Evolutionary conservation across 2,797 vertebrate species (phyloP).

Genomic region (Sebastes dallii): DNA sequence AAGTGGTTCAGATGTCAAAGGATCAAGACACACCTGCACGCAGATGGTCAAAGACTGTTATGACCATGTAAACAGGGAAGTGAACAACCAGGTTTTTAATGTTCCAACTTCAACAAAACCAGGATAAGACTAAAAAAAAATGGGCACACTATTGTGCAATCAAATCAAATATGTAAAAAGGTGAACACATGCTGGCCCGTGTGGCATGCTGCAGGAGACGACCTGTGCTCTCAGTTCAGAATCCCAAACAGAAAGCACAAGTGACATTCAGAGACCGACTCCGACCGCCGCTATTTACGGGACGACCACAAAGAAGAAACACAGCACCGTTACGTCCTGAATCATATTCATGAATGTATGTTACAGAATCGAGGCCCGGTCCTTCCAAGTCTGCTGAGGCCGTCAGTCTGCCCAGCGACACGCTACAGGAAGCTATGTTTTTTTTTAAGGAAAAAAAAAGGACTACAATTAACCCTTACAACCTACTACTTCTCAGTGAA

Average conservation of each 20-base stretch:
- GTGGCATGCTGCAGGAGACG: background rate
- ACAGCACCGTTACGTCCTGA: background rate
- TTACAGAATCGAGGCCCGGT: constrained; percentile 7
- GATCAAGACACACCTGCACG: background rate
- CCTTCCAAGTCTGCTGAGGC: constrained; percentile 28
- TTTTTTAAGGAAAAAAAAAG: constrained; percentile 2
- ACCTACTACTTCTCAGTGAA: constrained; percentile 38
- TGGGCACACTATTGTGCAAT: background rate
- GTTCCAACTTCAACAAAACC: background rate
- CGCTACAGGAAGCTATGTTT: constrained; percentile 48
- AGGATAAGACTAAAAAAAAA: background rate
- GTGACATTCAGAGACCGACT: background rate
- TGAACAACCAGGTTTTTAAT: background rate
- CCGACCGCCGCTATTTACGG: background rate
- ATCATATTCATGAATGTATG: constrained; percentile 9
- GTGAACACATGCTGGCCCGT: constrained; percentile 2
- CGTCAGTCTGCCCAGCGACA: constrained; percentile 30
- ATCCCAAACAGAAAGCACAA: constrained; percentile 26
- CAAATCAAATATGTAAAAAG: background rate
- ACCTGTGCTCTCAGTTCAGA: constrained; percentile 36
- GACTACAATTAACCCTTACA: constrained; percentile 69
- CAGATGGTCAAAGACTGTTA: background rate
- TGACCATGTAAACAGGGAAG: background rate
- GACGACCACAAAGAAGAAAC: background rate
- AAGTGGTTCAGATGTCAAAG: background rate